Conservation (phyloP, 2,113 vertebrate genomes). For the Coptodon bakossiorum region DNA sequence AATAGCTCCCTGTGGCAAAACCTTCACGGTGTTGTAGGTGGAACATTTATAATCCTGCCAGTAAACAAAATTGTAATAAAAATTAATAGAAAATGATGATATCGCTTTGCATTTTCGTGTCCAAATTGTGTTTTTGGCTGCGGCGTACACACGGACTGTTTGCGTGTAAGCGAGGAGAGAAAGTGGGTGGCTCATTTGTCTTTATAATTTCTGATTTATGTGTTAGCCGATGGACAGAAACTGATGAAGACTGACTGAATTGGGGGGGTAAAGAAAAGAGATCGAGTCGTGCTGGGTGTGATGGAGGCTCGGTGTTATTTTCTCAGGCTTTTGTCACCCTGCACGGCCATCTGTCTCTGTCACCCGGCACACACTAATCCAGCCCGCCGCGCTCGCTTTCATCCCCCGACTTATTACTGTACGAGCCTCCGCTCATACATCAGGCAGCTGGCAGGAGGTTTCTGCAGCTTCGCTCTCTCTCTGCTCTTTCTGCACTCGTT, state of each 20-base stretch:
- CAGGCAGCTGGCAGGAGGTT: slow-evolving; percentile 18
- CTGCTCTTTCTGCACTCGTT: neutral
- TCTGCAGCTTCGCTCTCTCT: neutral
- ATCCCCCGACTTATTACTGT: slow-evolving; percentile 9
- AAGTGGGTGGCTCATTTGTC: neutral
- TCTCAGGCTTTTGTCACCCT: slow-evolving; percentile 7
- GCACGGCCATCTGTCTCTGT: slow-evolving; percentile 34
- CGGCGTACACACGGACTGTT: neutral
- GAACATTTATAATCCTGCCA: neutral
- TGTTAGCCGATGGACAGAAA: neutral
- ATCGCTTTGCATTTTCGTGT: neutral
- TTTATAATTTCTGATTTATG: neutral
- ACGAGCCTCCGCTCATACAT: slow-evolving; percentile 20
- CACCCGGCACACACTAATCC: slow-evolving; percentile 8
- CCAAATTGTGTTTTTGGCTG: neutral
- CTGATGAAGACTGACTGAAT: neutral
- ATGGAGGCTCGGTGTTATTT: neutral
- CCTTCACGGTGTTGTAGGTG: neutral
- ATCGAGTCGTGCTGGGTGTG: neutral
- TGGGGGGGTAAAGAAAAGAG: neutral
- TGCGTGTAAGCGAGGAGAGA: neutral
- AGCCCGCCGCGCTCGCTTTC: slow-evolving; percentile 14
- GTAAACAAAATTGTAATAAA: neutral
- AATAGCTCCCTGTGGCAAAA: neutral
- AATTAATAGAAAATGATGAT: neutral